phyloP scores from a whole-genome alignment of 1,140 invertebrate genomes.

The Akabosia matsudoensis region DNA sequence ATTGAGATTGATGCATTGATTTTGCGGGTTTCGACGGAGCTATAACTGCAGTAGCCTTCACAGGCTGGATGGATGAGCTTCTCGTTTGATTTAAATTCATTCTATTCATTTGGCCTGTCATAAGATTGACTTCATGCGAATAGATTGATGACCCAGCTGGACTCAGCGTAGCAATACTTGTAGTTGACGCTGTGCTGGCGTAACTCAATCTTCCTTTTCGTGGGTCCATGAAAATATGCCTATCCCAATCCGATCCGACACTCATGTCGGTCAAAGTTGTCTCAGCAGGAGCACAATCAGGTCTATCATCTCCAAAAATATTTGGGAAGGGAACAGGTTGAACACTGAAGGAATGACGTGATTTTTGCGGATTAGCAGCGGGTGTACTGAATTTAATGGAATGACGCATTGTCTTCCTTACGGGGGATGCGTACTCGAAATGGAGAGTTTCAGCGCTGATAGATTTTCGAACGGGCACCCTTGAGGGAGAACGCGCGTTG shows the following conservation, averaged over 20 bases:
- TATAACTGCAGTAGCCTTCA: background rate
- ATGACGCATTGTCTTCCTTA: background rate
- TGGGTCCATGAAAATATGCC: background rate
- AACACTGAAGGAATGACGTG: background rate
- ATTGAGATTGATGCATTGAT: background rate
- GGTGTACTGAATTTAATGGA: background rate
- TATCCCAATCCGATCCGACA: background rate
- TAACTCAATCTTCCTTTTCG: background rate
- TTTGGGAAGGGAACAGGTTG: background rate
- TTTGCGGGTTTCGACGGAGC: background rate
- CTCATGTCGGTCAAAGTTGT: background rate
- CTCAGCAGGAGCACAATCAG: background rate
- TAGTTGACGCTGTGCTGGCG: background rate
- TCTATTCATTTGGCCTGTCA: background rate
- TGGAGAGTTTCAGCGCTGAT: slow-evolving; percentile 12
- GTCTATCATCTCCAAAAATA: background rate
- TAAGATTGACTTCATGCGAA: background rate
- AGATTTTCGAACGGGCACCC: background rate
- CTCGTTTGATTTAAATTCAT: background rate
- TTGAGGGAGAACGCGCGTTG: background rate
- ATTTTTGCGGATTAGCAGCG: background rate
- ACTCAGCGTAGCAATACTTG: background rate
- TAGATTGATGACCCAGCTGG: background rate
- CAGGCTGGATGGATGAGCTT: background rate
- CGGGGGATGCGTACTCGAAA: background rate